Evolutionary conservation across 2,888 invertebrate genomes (phyloP).

Genomic region (Steinernema hermaphroditum): DNA sequence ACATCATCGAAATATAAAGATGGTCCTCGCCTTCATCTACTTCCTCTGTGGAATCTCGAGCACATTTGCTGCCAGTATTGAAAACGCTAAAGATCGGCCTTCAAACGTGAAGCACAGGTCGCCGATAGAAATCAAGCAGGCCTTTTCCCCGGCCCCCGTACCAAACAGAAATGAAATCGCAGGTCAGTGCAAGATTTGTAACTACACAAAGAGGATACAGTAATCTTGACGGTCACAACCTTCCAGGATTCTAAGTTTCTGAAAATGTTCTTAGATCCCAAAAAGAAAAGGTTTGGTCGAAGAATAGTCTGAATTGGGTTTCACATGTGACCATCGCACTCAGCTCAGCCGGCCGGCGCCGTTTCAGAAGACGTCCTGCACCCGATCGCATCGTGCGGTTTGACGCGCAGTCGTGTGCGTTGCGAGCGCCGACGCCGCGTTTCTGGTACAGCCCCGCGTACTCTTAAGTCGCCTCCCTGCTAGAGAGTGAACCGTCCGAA

Average conservation of each 20-base stretch:
- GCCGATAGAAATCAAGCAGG: background rate
- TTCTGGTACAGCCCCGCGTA: constrained; percentile 30
- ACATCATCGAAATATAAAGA: background rate
- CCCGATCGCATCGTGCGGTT: constrained; percentile 33
- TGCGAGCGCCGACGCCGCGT: constrained; percentile 27
- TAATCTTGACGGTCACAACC: background rate
- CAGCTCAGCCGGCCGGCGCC: constrained; percentile 34
- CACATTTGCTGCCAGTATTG: background rate
- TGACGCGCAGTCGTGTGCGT: constrained; percentile 30
- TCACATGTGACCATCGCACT: constrained; percentile 36
- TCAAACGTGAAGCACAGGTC: background rate
- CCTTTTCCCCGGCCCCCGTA: background rate
- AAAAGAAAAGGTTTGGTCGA: constrained; percentile 26
- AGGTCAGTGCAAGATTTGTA: background rate
- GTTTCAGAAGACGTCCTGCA: constrained; percentile 31
- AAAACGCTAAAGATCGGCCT: background rate
- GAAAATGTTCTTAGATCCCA: too few relatives aligned
- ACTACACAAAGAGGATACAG: background rate
- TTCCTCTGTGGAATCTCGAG: constrained; percentile 17
- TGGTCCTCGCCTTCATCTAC: background rate
- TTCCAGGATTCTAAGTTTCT: too few relatives aligned
- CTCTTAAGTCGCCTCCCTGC: constrained; percentile 25
- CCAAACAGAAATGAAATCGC: background rate
- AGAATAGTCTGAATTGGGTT: constrained; percentile 38
- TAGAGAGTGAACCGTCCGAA: constrained; percentile 15